Evolutionary conservation across 2,113 vertebrate species (phyloP), one percentile per base, ranked within the genome.

Genomic region (Burhinus oedicnemus): DNA sequence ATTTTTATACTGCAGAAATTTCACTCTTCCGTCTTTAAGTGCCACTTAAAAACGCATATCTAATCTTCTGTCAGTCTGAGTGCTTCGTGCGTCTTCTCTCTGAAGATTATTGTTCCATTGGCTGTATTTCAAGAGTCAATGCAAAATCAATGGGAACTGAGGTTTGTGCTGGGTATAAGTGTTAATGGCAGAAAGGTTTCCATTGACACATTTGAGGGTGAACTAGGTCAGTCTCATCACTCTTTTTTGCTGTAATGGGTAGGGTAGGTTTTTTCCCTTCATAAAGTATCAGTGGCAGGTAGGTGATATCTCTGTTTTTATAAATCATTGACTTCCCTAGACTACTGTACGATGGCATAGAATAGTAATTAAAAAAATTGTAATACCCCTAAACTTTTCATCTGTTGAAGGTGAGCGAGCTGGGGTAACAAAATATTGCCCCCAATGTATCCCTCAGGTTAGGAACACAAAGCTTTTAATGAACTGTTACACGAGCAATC

Each of bases 381-480:
- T 9, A 52, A 51, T 18, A 4, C 2, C 11, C 7, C 8, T 0
- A 5, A 5, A 5, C 32, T 55, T 62, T 30, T 78, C 0, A 34
- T 54, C 14, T 85, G 2, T 34, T 36, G 1, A 5, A 77, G 57
- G 8, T 5, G 11, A 61, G 16, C 8, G 34, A 47, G 7, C n/a
- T 16, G 29, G 40, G 15, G 15, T 71, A 42, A 52, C 16, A 36
- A 32, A 36, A 22, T 49, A 13, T 17, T 58, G 9, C 9, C 4
- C 25, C 26, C 10, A 12, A 2, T 1, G 7, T 34, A 5, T 17
- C 11, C 7, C 11, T 57, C 5, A 4, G 23, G 9, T 49, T 60
- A 60, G 42, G 38, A 77, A 47, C 0, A 1, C 32, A 29, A 44
- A 68, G 26, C 40, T 60, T 83, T 45, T 26, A 8, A 34, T n/a